Evolutionary conservation across 2,888 invertebrate genomes (phyloP), one percentile per base, ranked within the genome.

Genomic region (Nemotelus pantherinus): DNA sequence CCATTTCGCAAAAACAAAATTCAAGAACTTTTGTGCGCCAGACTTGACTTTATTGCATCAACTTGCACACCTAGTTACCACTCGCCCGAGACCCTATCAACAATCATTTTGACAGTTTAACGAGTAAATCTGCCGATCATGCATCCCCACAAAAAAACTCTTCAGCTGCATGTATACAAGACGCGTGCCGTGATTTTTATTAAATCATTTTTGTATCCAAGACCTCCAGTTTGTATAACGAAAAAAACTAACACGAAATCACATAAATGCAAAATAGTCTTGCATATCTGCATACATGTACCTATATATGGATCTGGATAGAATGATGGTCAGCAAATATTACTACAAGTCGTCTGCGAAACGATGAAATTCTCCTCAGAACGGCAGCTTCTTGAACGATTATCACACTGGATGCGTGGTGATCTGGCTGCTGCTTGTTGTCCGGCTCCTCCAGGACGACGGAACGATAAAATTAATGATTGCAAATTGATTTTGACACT

Each of bases 401-500:
- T 55, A 70, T 55, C 55, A 43, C 44, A 10, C 5, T 41, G 43
- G 41, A 63, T 48, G 45, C 25, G 25, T 1, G 25, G 25, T 25
- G 25, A 25, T 25, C 25, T 25, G 25, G 1, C 25, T 25, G 25
- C 25, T 25, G 25, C 25, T 25, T 25, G 25, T 25, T 25, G 25
- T 25, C 25, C 25, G 25, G 9, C 6, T 25, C 25, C 39, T n/a
- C n/a, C 63, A 60, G 45, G 57, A 10, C 44, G 47, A 57, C 53
- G 64, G 55, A 70, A 25, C 25, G 77, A 71, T 77, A 63, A 79
- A 79, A 79, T 79, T 79, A 79, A 79, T 79, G 79, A 68, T 76
- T 71, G 78, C 76, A 79, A 79, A 79, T 79, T 79, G 78, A 78
- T 79, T 79, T 67, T 79, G 79, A 79, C 79, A 79, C 72, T 53